A percentile compares a stretch with the other conserved stretches of the same genome.
phyloP scores from a whole-genome alignment of 2,797 vertebrate species.

The Malacoctenus gilli region DNA sequence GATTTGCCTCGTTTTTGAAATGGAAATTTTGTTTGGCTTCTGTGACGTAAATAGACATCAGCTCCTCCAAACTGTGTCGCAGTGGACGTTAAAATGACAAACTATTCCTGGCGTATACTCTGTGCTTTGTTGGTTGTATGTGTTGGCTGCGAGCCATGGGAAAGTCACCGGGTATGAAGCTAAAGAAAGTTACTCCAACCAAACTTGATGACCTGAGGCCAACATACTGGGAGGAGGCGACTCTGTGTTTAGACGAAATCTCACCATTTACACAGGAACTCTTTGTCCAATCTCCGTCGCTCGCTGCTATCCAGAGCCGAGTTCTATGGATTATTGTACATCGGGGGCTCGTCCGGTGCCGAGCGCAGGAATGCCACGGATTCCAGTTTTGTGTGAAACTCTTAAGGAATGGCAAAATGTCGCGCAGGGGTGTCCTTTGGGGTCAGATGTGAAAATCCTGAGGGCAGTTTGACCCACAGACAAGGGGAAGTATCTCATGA shows the following conservation, averaged over 20 bases:
- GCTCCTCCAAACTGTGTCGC: background rate
- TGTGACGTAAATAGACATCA: background rate
- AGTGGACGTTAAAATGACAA: constrained; percentile 10
- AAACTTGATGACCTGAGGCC: constrained; percentile 50
- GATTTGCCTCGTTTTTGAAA: constrained; percentile 48
- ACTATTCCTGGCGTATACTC: constrained; percentile 8
- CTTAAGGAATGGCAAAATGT: constrained; percentile 43
- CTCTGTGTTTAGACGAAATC: constrained; percentile 61
- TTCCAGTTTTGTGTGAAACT: constrained; percentile 46
- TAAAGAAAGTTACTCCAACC: constrained; percentile 53
- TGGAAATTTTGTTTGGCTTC: background rate
- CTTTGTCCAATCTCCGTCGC: constrained; percentile 53
- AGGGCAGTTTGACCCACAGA: constrained; percentile 45
- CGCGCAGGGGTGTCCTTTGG: constrained; percentile 40
- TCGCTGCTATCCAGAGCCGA: constrained; percentile 22
- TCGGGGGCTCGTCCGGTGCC: constrained; percentile 12
- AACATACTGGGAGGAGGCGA: constrained; percentile 25
- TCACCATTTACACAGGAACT: constrained; percentile 45
- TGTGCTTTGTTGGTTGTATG: constrained; percentile 14
- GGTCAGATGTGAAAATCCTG: constrained; percentile 64
- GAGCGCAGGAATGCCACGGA: constrained; percentile 27
- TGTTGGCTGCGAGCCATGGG: constrained; percentile 55
- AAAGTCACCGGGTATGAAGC: constrained; percentile 43
- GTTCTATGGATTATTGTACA: constrained; percentile 33
- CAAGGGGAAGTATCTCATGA: constrained; percentile 63